These are phyloP conservation scores for Coregonus suidteri DNA, from an alignment of 2,797 vertebrate species.

Conservation along the genomic window DNA sequence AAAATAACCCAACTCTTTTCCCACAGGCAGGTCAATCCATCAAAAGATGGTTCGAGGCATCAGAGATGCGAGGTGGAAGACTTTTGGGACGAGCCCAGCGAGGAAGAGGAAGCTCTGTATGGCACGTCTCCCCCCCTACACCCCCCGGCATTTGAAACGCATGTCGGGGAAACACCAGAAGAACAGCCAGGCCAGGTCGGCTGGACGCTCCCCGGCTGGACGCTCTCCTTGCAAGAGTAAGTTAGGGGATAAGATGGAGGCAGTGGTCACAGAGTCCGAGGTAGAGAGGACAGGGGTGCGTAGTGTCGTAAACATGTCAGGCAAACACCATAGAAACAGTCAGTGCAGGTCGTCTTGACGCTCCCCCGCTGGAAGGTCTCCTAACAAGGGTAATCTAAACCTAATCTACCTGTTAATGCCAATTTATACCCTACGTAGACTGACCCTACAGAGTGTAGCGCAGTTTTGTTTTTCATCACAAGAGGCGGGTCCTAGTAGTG, in stretches of 20 bases:
- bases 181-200: constrained; percentile 70
- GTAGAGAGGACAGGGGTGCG: background rate
- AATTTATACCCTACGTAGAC: no score
- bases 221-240: constrained; percentile 83
- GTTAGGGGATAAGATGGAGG: background rate
- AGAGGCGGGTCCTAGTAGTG: no score
- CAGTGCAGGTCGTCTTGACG: no score
- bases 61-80: constrained; percentile 81
- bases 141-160: constrained; percentile 90
- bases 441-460: no score
- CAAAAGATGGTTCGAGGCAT: constrained; percentile 73
- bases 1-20: background rate
- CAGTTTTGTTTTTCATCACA: no score
- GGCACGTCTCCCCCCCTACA: constrained; percentile 87
- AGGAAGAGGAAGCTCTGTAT: constrained; percentile 85
- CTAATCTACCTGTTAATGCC: no score
- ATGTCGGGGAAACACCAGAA: constrained; percentile 91
- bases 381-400: no score
- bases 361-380: no score
- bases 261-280: background rate
- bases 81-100: constrained; percentile 82
- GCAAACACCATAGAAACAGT: no score
- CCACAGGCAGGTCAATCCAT: constrained; percentile 77
- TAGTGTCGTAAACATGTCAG: background rate
- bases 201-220: constrained; percentile 30